Evolutionary conservation across 2,113 vertebrate genomes (phyloP), one percentile per base, ranked within the genome.

Genomic region (Lota lota): DNA sequence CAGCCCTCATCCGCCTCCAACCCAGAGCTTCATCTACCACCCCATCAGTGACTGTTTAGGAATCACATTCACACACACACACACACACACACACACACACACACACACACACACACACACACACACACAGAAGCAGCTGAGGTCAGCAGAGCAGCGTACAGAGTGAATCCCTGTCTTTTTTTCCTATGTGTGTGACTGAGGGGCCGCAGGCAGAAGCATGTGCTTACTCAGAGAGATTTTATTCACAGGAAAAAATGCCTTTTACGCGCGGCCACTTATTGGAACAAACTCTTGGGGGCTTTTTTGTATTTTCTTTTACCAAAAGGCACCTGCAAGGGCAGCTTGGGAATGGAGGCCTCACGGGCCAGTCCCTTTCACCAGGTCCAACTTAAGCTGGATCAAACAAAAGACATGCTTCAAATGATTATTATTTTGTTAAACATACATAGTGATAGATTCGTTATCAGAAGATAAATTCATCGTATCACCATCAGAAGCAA

Each of bases 181-280:
- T 61, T 1, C 8, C 63, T 68, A 61, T 19, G 56, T 20, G 18
- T 58, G 18, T 58, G n/a, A 75, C 76, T 62, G 71, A 78, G 87
- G 87, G 87, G 83, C 77, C 76, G 54, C 76, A 68, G 58, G 82
- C 81, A 78, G 73, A 84, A 89, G 73, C 87, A 89, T 87, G 84
- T 89, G 89, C 89, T 90, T 89, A 89, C 84, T 87, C 87, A 85
- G 84, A 85, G 80, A 73, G 80, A 87, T 90, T 88, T 82, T 86
- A 85, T 88, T 88, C 85, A 87, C 61, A 73, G 73, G 71, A 87
- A 88, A 85, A 85, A 87, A 87, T 80, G 70, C 61, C 75, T 73
- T 87, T 85, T 81, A 78, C 76, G 76, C 66, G 59, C 81, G 75
- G 79, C 76, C 82, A 76, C 80, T 72, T 74, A 75, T 64, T 11